Evolutionary conservation across 2,888 invertebrate genomes (phyloP).

Genomic region (Geotrupes spiniger): DNA sequence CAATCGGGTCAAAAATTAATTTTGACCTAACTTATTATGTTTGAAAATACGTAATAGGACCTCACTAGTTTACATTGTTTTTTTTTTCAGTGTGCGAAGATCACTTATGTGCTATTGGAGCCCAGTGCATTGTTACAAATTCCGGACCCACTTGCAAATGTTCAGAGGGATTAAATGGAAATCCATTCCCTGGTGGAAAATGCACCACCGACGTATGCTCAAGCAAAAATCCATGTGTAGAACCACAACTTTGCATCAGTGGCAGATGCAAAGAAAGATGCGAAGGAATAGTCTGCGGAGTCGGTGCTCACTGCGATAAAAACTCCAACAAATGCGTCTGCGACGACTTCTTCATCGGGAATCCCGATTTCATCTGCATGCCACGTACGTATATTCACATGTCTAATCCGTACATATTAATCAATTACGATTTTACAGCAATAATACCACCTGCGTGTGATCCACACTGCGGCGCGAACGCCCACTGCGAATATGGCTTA

Average conservation of each 20-base stretch:
- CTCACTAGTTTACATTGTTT: too few species aligned
- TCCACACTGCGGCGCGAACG: slow-evolving; percentile 77
- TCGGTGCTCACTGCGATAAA: slow-evolving; percentile 83
- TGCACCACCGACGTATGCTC: slow-evolving; percentile 83
- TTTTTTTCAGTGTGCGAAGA: slow-evolving; percentile 66
- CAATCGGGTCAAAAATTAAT: too few species aligned
- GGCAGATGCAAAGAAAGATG: slow-evolving; percentile 88
- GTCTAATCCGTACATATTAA: not conserved
- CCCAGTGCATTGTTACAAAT: slow-evolving; percentile 81
- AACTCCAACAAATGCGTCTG: slow-evolving; percentile 81
- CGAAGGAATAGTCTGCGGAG: slow-evolving; percentile 81
- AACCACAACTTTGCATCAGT: slow-evolving; percentile 78
- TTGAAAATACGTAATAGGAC: too few species aligned
- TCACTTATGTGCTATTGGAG: slow-evolving; percentile 76
- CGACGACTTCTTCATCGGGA: slow-evolving; percentile 82
- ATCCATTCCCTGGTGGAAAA: slow-evolving; percentile 87
- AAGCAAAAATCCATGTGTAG: slow-evolving; percentile 69
- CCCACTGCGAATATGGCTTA: slow-evolving; percentile 82
- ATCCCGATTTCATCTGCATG: slow-evolving; percentile 86
- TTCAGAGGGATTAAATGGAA: slow-evolving; percentile 80
- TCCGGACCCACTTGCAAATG: slow-evolving; percentile 87
- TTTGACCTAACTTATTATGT: too few species aligned
- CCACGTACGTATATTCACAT: slow-evolving; percentile 70
- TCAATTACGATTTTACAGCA: slow-evolving; percentile 54
- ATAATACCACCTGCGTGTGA: slow-evolving; percentile 73